Conservation (phyloP, 30 jellyfish, hydroid and myxozoan species). For the Aurelia sp. region DNA sequence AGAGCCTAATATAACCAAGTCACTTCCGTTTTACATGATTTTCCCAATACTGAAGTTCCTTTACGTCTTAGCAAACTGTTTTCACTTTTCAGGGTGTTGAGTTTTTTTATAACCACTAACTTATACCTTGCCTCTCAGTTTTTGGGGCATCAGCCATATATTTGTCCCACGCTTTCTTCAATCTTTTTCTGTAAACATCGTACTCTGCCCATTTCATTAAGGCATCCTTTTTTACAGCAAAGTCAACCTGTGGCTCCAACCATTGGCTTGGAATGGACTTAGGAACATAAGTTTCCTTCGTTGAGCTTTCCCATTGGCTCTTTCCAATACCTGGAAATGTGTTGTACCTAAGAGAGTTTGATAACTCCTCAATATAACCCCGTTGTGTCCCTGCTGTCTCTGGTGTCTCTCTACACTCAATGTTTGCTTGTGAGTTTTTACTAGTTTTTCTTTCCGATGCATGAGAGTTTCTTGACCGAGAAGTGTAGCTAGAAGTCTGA, state of each 20-base stretch:
- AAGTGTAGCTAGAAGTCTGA: background rate
- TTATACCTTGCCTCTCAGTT: constrained; percentile 39
- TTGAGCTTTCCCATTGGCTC: constrained; percentile 57
- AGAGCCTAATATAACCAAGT: no score
- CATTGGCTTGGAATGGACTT: constrained; percentile 31
- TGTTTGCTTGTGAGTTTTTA: background rate
- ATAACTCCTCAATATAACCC: constrained; percentile 47
- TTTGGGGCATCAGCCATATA: constrained; percentile 56
- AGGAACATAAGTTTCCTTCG: constrained; percentile 11
- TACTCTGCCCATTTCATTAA: constrained; percentile 82
- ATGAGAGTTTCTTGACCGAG: background rate
- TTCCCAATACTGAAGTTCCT: background rate
- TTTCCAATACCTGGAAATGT: constrained; percentile 80
- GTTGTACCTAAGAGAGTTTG: constrained; percentile 58
- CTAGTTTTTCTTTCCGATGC: background rate
- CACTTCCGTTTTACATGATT: no score
- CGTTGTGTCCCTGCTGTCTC: background rate
- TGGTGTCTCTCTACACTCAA: background rate
- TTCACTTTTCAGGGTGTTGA: background rate
- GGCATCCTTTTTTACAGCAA: constrained; percentile 52
- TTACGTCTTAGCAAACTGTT: background rate
- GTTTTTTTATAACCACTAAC: background rate
- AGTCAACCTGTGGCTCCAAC: constrained; percentile 4
- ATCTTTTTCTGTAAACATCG: constrained; percentile 74
- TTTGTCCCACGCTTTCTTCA: constrained; percentile 76